Conservation (phyloP, 2,888 invertebrate species). For the Caenorhabditis drosophilae region DNA sequence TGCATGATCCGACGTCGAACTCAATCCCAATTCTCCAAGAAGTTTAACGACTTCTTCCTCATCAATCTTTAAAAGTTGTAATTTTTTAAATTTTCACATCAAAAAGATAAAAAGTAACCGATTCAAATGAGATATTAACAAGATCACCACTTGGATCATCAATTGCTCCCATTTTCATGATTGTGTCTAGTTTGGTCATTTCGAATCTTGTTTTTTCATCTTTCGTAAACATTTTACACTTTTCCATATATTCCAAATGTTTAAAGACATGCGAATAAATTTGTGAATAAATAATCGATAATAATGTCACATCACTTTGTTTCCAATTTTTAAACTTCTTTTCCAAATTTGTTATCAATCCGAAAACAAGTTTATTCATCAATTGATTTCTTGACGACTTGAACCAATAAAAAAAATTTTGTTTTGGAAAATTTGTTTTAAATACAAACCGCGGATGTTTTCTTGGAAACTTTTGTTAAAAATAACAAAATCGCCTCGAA, state of each 20-base stretch:
- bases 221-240: not conserved
- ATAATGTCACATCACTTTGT: constrained; percentile 6
- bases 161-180: constrained; percentile 30
- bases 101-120: constrained; percentile 4
- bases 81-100: not conserved
- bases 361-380: constrained; percentile 9
- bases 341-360: constrained; percentile 17
- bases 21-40: constrained; percentile 23
- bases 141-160: constrained; percentile 25
- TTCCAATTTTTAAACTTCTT: constrained; percentile 15
- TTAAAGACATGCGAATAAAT: constrained; percentile 22
- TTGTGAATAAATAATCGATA: constrained; percentile 14
- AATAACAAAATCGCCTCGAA: constrained; percentile 22
- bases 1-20: constrained; percentile 21
- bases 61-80: constrained; percentile 11
- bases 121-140: constrained; percentile 23
- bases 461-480: constrained; percentile 16
- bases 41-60: constrained; percentile 34
- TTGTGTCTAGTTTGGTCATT: constrained; percentile 21
- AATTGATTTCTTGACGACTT: constrained; percentile 13
- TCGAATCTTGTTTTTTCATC: constrained; percentile 3
- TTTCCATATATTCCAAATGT: constrained; percentile 12
- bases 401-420: no score
- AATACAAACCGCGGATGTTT: no score
- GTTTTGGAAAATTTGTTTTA: no score